Conservation (phyloP, 1,140 invertebrate species). For the Pseudachorutes palmiensis region DNA sequence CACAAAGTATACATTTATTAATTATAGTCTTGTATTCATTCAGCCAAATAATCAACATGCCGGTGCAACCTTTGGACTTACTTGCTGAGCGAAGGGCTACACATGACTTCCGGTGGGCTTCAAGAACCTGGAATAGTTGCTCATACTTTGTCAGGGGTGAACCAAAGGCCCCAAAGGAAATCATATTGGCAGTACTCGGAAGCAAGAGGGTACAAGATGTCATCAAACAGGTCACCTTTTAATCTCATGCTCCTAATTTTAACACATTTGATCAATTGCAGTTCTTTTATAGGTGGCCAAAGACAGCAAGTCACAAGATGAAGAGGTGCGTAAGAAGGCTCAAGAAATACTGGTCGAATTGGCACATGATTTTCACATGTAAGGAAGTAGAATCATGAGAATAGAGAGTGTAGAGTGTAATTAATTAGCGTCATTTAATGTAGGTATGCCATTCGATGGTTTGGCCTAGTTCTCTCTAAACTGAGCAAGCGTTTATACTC, state of each 20-base stretch:
- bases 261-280: too few species aligned
- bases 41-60: too few species aligned
- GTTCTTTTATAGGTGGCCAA: too few species aligned
- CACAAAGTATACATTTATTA: too few species aligned
- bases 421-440: too few species aligned
- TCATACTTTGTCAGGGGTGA: conserved; percentile 47
- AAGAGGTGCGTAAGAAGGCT: conserved; percentile 52
- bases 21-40: too few species aligned
- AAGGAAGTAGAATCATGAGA: too few species aligned
- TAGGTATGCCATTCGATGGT: conserved; percentile 61
- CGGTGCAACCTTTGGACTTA: conserved; percentile 44
- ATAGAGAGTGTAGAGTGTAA: too few species aligned
- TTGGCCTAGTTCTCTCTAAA: conserved; percentile 69
- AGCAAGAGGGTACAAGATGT: conserved; percentile 48
- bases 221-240: conserved; percentile 51
- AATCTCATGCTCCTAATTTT: too few species aligned
- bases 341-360: conserved; percentile 73
- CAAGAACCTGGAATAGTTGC: conserved; percentile 46
- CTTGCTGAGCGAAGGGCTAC: conserved; percentile 43
- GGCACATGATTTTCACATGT: conserved; percentile 71
- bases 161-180: conserved; percentile 41
- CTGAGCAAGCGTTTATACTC: conserved; percentile 54
- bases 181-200: conserved; percentile 45
- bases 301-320: conserved; percentile 40
- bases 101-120: conserved; percentile 53